Conservation (phyloP, 2,888 invertebrate species). For the Cheilosia variabilis region DNA sequence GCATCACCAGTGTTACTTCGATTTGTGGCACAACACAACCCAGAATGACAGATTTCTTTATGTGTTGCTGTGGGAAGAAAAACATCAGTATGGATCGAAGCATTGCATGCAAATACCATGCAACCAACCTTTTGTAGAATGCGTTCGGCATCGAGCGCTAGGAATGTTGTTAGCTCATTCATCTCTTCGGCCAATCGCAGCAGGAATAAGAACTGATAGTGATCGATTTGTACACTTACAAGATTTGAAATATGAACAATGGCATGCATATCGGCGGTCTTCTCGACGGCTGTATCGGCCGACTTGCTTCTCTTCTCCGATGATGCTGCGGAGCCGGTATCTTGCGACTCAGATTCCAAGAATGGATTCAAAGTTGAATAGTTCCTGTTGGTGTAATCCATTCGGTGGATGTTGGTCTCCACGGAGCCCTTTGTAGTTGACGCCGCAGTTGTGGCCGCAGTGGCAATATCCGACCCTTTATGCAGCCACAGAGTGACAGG, state of each 20-base stretch:
- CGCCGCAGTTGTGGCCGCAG: constrained; percentile 77
- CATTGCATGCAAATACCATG: background rate
- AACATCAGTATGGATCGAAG: constrained; percentile 3
- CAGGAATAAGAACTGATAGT: constrained; percentile 96
- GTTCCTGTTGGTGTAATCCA: constrained; percentile 77
- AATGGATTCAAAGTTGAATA: constrained; percentile 80
- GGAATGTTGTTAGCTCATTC: constrained; percentile 91
- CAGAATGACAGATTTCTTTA: constrained; percentile 86
- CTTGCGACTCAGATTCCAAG: constrained; percentile 77
- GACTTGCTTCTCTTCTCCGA: constrained; percentile 59
- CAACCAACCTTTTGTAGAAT: constrained; percentile 85
- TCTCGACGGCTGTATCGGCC: constrained; percentile 75
- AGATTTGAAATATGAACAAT: constrained; percentile 92
- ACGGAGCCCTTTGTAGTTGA: constrained; percentile 77
- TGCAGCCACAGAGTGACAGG: constrained; percentile 94
- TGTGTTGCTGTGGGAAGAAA: constrained; percentile 79
- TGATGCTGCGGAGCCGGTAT: constrained; percentile 57
- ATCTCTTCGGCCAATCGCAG: constrained; percentile 92
- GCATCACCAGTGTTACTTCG: constrained; percentile 94
- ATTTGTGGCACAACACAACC: constrained; percentile 93
- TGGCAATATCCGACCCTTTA: constrained; percentile 76
- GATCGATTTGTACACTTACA: constrained; percentile 95
- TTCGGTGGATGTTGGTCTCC: constrained; percentile 77
- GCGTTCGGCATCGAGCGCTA: constrained; percentile 90
- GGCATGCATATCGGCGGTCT: constrained; percentile 89